Evolutionary conservation across 2,797 vertebrate genomes (phyloP).

Genomic region (Acrocephalus scirpaceus): DNA sequence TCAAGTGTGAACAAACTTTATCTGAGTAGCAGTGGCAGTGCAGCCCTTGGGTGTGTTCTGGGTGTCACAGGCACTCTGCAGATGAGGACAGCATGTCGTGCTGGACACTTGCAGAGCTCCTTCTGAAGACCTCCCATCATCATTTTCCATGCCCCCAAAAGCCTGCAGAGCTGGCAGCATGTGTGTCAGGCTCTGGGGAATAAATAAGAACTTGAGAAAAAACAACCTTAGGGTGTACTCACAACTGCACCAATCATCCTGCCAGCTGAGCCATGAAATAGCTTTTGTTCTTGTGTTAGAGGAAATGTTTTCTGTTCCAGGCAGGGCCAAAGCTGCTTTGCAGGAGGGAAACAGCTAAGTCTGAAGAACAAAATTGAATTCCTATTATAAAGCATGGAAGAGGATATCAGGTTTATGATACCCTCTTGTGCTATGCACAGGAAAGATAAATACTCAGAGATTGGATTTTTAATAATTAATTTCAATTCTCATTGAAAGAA

Average conservation of each 20-base stretch:
- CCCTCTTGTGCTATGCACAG: neutral
- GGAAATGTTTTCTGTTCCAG: conserved; percentile 29
- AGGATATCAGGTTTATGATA: neutral
- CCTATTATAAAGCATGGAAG: neutral
- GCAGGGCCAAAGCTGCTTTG: conserved; percentile 28
- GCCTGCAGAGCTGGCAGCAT: neutral
- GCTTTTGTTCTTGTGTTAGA: conserved; percentile 33
- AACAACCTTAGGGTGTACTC: conserved; percentile 29
- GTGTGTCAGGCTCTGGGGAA: neutral
- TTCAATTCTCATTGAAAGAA: neutral
- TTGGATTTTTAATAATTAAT: neutral
- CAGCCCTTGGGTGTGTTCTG: neutral
- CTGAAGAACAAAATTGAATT: neutral
- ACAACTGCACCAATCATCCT: conserved; percentile 14
- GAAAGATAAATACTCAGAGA: neutral
- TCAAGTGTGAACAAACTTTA: neutral
- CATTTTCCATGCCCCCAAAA: neutral
- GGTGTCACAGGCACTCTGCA: neutral
- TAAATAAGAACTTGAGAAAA: conserved; percentile 6
- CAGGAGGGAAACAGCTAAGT: conserved; percentile 6
- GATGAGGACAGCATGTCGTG: rapidly evolving
- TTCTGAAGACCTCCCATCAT: neutral
- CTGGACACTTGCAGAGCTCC: neutral
- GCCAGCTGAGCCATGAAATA: conserved; percentile 45
- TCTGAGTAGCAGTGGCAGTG: rapidly evolving